Conservation (phyloP, 2,888 invertebrate species). For the Diaperis boleti region DNA sequence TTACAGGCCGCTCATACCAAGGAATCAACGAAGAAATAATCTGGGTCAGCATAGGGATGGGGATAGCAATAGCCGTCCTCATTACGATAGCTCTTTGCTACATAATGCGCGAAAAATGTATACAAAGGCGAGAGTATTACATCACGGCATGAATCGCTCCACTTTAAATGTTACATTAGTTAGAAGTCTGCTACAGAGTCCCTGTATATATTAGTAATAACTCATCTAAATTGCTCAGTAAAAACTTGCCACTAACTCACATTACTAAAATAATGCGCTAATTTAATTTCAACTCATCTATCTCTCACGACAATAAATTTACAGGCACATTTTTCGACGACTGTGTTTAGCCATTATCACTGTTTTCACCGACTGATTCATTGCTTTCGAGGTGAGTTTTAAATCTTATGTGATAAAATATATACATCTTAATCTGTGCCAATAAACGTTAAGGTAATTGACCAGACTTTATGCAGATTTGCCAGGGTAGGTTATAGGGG, state of each 20-base stretch:
- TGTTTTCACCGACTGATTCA: constrained; percentile 4
- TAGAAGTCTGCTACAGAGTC: background rate
- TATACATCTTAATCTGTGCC: constrained; percentile 11
- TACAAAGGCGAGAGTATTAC: constrained; percentile 79
- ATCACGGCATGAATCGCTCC: constrained; percentile 75
- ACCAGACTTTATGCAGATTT: constrained; percentile 12
- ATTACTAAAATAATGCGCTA: constrained; percentile 7
- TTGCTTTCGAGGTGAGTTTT: constrained; percentile 15
- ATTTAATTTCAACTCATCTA: constrained; percentile 11
- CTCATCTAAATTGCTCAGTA: constrained; percentile 27
- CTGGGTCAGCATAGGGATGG: constrained; percentile 91
- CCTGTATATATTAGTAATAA: constrained; percentile 6
- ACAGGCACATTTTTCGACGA: background rate
- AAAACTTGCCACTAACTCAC: constrained; percentile 27
- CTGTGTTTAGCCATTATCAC: background rate
- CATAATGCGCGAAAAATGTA: constrained; percentile 84
- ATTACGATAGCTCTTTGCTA: constrained; percentile 87
- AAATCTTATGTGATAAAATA: constrained; percentile 30
- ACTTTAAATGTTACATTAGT: constrained; percentile 43
- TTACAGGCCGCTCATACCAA: constrained; percentile 82
- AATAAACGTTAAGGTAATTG: constrained; percentile 27
- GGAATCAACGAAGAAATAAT: constrained; percentile 91
- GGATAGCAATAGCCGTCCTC: constrained; percentile 82
- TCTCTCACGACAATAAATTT: constrained; percentile 24
- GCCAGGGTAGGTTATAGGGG: constrained; percentile 16